Conservation (phyloP, 1,140 invertebrate species). For the Archivesica marissinica region DNA sequence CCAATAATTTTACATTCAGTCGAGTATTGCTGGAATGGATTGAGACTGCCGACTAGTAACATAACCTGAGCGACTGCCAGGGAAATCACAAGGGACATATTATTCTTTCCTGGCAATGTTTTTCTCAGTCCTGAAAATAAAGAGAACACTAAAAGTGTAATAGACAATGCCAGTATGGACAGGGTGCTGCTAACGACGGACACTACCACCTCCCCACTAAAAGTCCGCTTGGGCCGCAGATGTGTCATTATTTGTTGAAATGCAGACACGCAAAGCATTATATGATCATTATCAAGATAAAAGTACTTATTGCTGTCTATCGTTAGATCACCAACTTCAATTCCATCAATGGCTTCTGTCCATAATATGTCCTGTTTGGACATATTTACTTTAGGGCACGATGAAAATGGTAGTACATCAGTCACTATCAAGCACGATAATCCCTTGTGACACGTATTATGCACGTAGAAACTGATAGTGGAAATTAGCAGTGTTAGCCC, state of each 20-base stretch:
- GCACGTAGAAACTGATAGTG: not conserved
- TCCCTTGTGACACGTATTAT: not conserved
- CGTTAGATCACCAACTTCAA: not conserved
- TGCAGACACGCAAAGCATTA: not conserved
- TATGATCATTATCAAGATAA: not conserved
- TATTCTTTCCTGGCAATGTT: slow-evolving; percentile 9
- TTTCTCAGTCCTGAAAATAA: not conserved
- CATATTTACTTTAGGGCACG: not conserved
- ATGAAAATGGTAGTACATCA: not conserved
- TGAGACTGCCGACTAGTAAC: slow-evolving; percentile 67
- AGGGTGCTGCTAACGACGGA: not conserved
- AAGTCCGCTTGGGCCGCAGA: not conserved
- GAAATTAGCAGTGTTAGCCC: not conserved
- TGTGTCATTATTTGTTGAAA: not conserved
- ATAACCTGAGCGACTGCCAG: not conserved
- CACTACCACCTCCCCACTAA: not conserved
- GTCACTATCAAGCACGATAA: not conserved
- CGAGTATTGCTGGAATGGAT: not conserved
- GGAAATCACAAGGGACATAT: slow-evolving; percentile 2
- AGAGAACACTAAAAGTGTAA: slow-evolving; percentile 7
- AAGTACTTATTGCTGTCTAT: not conserved
- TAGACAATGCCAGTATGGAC: not conserved
- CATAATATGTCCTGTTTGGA: not conserved
- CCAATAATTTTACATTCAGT: slow-evolving; percentile 86
- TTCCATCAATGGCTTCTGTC: not conserved